Base-by-base conservation (phyloP, 2,797 vertebrate species). In the Sparidentex hasta region DNA sequence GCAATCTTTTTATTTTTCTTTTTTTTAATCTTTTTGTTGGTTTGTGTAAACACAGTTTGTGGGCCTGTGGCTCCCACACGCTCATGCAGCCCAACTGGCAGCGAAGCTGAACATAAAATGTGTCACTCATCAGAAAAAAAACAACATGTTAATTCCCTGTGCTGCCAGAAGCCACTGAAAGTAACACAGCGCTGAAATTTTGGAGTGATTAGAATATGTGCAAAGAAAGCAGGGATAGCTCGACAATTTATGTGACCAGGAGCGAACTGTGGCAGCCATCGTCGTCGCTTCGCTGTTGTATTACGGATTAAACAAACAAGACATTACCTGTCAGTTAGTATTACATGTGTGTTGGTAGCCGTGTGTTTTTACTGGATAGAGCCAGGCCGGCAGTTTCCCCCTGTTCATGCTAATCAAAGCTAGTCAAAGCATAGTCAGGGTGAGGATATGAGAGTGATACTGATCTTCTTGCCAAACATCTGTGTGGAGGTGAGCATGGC, bases 21-120 rank as follows among this genome's bases (percentile, higher is more conserved):
- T n/a, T n/a, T n/a, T n/a, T n/a, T n/a, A n/a, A n/a, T n/a, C n/a
- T n/a, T 33, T 48, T 43, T 64, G 27, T 50, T 38, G 48, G 23
- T 74, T 52, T 47, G 38, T 78, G 65, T 64, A 47, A 74, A 77
- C 56, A 76, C 43, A 77, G 13, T 64, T 66, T 81, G 56, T 48
- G 29, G 7, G 11, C 50, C 48, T 78, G 21, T 25, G 54, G 44
- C 50, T 64, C 47, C 41, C 21, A 21, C 44, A 33, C 5, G 5
- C 69, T 68, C 25, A 18, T 6, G 64, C 20, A 16, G 14, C 33
- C 61, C 63, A 65, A 50, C 14, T 47, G 54, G 43, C 59, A 29
- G 3, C 21, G 38, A 75, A 21, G 58, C 54, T 48, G 43, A 69
- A 63, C 54, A 68, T 23, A 56, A 66, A 41, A 56, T 51, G 9